Percentiles rank a stretch among this genome's conserved stretches.
phyloP scores from a whole-genome alignment of 2,888 invertebrate species.

The Drosophila atroscutellata region DNA sequence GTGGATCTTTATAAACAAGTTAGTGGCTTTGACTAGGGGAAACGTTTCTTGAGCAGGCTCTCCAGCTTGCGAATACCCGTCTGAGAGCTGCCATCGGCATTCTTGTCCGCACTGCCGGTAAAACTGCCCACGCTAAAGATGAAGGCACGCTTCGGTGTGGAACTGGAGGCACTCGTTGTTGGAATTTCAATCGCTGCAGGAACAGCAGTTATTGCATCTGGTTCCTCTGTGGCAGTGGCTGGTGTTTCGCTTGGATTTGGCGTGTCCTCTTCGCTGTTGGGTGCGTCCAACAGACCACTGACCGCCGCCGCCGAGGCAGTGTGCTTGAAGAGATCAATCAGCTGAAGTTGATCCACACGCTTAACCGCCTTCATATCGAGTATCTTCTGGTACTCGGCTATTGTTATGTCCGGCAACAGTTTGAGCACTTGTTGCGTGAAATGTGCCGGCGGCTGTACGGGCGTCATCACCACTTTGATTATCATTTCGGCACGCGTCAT shows the following conservation, averaged over 20 bases:
- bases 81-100: conserved; percentile 71
- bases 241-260: conserved; percentile 15
- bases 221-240: conserved; percentile 18
- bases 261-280: conserved; percentile 49
- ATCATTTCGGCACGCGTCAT: conserved; percentile 99
- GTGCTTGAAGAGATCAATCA: conserved; percentile 87
- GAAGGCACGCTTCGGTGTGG: conserved; percentile 82
- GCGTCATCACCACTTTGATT: conserved; percentile 98
- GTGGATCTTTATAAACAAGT: conserved; percentile 13
- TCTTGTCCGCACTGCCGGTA: conserved; percentile 79
- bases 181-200: conserved; percentile 35
- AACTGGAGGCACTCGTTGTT: conserved; percentile 47
- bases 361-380: conserved; percentile 96
- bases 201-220: conserved; percentile 29
- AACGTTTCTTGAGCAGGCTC: conserved; percentile 86
- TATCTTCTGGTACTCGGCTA: conserved; percentile 96
- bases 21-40: conserved; percentile 76
- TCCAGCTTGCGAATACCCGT: conserved; percentile 86
- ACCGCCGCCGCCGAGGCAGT: conserved; percentile 79
- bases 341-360: conserved; percentile 86
- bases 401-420: conserved; percentile 94
- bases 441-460: conserved; percentile 90
- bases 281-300: conserved; percentile 57
- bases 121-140: conserved; percentile 83
- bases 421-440: conserved; percentile 96